A percentile compares a stretch with the other conserved stretches of the same genome.
These are phyloP conservation scores for Holacanthus passer DNA, from an alignment of 2,113 vertebrate species.

Conservation along the genomic window DNA sequence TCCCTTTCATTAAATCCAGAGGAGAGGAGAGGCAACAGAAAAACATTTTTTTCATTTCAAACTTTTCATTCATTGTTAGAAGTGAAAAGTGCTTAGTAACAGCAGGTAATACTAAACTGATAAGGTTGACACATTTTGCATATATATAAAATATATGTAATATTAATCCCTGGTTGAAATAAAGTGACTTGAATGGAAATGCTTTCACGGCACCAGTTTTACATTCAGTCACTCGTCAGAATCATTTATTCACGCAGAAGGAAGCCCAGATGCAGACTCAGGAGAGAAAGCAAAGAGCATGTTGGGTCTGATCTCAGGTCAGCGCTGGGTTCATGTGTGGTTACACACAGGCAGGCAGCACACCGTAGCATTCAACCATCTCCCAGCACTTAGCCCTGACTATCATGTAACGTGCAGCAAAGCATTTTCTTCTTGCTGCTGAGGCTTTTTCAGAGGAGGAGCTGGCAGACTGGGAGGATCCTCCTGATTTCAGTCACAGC, in stretches of 20 bases:
- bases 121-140: neutral
- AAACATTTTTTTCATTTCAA: neutral
- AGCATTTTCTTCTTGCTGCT: constrained; percentile 40
- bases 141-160: too few species aligned
- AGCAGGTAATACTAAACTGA: neutral
- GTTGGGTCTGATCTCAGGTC: constrained; percentile 30
- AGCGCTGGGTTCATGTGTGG: constrained; percentile 25
- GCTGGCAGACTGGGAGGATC: constrained; percentile 1
- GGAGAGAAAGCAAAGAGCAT: constrained; percentile 24
- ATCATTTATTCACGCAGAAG: constrained; percentile 43
- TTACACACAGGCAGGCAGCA: neutral
- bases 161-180: constrained; percentile 6
- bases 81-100: neutral
- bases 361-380: constrained; percentile 7
- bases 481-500: neutral
- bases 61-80: neutral
- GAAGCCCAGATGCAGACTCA: constrained; percentile 9
- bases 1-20: neutral
- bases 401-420: constrained; percentile 45
- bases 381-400: constrained; percentile 25
- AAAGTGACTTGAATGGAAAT: constrained; percentile 1
- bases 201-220: neutral
- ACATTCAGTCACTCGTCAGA: constrained; percentile 9
- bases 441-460: neutral
- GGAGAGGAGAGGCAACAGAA: neutral